These are phyloP conservation scores for Balaenoptera acutorostrata DNA, from an alignment of 2,113 vertebrate species.

Conservation along the genomic window DNA sequence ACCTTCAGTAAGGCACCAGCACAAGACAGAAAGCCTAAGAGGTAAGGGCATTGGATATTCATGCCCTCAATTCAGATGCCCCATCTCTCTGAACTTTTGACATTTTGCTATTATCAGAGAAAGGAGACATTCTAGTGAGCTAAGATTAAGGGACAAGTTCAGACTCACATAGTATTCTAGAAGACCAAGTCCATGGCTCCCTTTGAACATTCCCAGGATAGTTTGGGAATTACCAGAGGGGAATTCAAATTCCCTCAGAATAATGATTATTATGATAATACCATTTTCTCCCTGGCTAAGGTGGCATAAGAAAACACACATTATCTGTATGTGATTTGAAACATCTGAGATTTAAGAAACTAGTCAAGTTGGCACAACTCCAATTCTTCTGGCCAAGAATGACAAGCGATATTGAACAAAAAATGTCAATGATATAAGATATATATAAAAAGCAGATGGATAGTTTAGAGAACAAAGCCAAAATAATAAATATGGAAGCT, in stretches of 20 bases:
- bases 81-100: not conserved
- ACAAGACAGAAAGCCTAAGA: not conserved
- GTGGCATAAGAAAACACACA: not conserved
- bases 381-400: slow-evolving; percentile 2
- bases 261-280: not conserved
- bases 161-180: not conserved
- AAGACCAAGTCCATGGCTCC: not conserved
- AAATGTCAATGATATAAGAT: not conserved
- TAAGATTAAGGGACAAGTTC: not conserved
- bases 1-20: not conserved
- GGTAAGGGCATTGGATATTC: not conserved
- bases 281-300: not conserved
- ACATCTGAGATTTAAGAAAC: not conserved
- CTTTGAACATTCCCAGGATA: not conserved
- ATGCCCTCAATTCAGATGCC: not conserved
- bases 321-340: not conserved
- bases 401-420: not conserved
- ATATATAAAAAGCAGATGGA: not conserved
- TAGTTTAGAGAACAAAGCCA: not conserved
- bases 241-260: not conserved
- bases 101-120: not conserved
- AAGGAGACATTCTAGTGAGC: not conserved
- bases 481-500: not conserved
- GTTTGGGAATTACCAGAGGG: not conserved
- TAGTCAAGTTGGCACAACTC: not conserved